Base-by-base conservation (phyloP, 2,888 invertebrate genomes). In the Cheilosia vernalis region DNA sequence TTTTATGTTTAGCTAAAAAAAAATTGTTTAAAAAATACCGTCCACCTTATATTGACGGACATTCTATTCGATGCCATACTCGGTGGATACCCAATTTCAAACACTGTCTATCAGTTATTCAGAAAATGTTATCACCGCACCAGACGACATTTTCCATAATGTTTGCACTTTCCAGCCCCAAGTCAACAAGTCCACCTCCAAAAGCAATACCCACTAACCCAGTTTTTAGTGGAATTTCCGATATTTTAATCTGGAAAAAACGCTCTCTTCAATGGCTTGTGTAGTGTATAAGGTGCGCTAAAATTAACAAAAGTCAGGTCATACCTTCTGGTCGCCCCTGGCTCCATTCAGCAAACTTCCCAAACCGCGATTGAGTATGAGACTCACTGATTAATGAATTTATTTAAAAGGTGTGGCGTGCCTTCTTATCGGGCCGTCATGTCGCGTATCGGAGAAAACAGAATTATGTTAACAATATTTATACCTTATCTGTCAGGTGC, bases 381-480 rank as follows among this genome's bases (percentile, higher is more conserved):
- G 9, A 64, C 19, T 15, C 19, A 30, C 63, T 78, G 78, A 70
- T 78, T 70, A 37, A 69, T 55, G 40, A 70, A 70, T 78, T 78
- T 69, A 78, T 63, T 78, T 78, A 63, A 78, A 78, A 70, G 78
- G 78, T 47, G 78, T 63, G 78, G 78, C 47, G 9, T 61, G 69
- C 10, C 13, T 47, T 42, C 56, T 70, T 78, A 78, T 78, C 78
- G 30, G 15, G 30, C 27, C 27, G 40, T 51, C 30, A 44, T 69
- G 74, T 66, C 74, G 40, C 21, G 27, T 64, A 64, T 53, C 49
- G 49, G 30, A 30, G 30, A 49, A 58, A 66, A 58, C 19, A 40
- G 58, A 66, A 58, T 58, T 58, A 58, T 76, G 74, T 76, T 76
- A 49, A 40, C 74, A 19, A 58, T 27, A n/a, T n/a, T n/a, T n/a